A percentile compares a stretch with the other conserved stretches of the same genome.
These are phyloP conservation scores for Drosophila affinis DNA, from an alignment of 2,888 invertebrate species.

Conservation along the genomic window DNA sequence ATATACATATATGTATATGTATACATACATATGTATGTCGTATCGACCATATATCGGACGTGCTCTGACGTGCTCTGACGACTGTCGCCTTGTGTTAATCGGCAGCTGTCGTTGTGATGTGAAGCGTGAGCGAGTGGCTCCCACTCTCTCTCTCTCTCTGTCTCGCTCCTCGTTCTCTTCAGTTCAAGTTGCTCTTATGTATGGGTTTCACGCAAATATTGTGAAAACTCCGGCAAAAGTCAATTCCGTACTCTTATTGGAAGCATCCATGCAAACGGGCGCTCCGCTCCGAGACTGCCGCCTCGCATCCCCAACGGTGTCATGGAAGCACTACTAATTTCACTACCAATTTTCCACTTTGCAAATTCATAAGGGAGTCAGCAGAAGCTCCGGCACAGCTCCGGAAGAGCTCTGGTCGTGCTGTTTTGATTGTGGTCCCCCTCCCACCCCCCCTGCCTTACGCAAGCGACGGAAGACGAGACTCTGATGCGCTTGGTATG, in stretches of 20 bases:
- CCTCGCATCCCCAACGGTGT: constrained; percentile 7
- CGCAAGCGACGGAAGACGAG: neutral
- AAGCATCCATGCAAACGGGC: constrained; percentile 36
- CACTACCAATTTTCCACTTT: constrained; percentile 68
- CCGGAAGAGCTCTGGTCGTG: neutral
- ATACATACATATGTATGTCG: neutral
- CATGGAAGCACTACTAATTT: constrained; percentile 27
- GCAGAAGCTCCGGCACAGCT: constrained; percentile 41
- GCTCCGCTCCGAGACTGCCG: constrained; percentile 14
- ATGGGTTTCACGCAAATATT: neutral
- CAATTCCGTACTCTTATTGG: constrained; percentile 42
- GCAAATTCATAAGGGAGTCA: constrained; percentile 42
- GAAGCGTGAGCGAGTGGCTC: constrained; percentile 15
- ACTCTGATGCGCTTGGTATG: neutral
- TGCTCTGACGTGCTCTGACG: constrained; percentile 3
- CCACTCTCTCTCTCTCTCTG: constrained; percentile 2
- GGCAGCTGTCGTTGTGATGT: constrained; percentile 48
- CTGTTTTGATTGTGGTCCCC: neutral
- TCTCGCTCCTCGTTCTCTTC: no score
- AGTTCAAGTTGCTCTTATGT: neutral
- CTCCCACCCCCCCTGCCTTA: no score
- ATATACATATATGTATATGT: neutral
- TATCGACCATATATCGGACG: constrained; percentile 10
- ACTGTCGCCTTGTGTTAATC: constrained; percentile 45
- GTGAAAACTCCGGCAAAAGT: constrained; percentile 26